These are phyloP conservation scores for Spondyliosoma cantharus DNA, from an alignment of 2,797 vertebrate genomes.

Conservation along the genomic window DNA sequence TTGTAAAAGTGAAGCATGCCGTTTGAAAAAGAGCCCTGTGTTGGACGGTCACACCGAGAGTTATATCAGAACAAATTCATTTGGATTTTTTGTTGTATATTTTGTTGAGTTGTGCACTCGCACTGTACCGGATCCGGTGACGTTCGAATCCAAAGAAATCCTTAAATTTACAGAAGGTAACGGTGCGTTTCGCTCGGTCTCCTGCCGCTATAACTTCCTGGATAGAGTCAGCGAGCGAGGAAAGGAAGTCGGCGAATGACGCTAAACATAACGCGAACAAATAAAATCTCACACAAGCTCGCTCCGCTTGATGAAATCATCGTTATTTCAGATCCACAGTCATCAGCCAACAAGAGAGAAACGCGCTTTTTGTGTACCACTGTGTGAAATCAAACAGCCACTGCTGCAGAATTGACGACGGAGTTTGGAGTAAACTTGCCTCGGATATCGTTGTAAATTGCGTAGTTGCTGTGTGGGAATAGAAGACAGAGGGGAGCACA, in stretches of 20 bases:
- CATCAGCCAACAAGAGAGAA: background rate
- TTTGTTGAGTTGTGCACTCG: too few relatives aligned
- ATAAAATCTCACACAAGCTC: background rate
- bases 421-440: background rate
- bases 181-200: too few relatives aligned
- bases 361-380: background rate
- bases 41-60: background rate
- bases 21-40: background rate
- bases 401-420: background rate
- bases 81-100: too few relatives aligned
- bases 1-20: background rate
- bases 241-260: too few relatives aligned
- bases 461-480: background rate
- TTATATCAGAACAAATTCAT: background rate
- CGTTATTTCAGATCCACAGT: background rate
- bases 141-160: too few relatives aligned
- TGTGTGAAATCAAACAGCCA: background rate
- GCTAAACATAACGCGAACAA: too few relatives aligned
- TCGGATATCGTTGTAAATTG: background rate
- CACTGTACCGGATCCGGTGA: too few relatives aligned
- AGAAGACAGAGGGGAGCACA: background rate
- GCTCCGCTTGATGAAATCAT: background rate
- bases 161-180: too few relatives aligned
- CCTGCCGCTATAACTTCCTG: too few relatives aligned
- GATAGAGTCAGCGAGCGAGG: too few relatives aligned